Percentiles rank a stretch among this genome's conserved stretches.
Conservation (phyloP, 1,140 invertebrate genomes). For the Saccostrea glomerata region DNA sequence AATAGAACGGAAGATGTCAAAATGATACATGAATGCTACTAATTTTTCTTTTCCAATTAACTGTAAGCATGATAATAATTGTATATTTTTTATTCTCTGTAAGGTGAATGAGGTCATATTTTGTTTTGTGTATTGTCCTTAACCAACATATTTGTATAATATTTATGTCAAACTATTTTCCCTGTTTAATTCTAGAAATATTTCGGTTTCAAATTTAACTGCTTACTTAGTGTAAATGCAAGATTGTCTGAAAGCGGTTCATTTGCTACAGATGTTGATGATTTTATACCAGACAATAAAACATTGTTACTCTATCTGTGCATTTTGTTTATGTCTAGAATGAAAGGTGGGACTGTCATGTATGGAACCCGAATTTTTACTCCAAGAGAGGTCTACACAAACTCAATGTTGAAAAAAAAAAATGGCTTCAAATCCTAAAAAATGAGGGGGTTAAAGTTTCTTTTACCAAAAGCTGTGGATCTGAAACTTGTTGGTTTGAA, state of each 20-base stretch:
- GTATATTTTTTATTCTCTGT: background rate
- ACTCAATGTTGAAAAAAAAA: too few species aligned
- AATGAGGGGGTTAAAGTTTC: too few species aligned
- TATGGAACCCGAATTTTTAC: too few species aligned
- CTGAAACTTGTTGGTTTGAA: too few species aligned
- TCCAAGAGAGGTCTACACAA: too few species aligned
- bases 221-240: constrained; percentile 13
- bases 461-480: too few species aligned
- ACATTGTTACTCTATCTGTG: background rate
- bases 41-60: background rate
- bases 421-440: too few species aligned
- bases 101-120: background rate
- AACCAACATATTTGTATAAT: background rate
- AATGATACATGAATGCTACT: background rate
- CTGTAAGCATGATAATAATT: background rate
- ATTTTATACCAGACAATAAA: constrained; percentile 36
- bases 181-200: background rate
- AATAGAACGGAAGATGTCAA: background rate
- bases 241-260: constrained; percentile 25
- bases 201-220: constrained; percentile 8
- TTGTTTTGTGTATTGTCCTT: background rate
- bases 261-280: constrained; percentile 33
- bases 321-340: background rate
- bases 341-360: too few species aligned
- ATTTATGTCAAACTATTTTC: background rate